Evolutionary conservation across 1,140 invertebrate species (phyloP), one percentile per base, ranked within the genome.

Genomic region (Chelonus insularis): DNA sequence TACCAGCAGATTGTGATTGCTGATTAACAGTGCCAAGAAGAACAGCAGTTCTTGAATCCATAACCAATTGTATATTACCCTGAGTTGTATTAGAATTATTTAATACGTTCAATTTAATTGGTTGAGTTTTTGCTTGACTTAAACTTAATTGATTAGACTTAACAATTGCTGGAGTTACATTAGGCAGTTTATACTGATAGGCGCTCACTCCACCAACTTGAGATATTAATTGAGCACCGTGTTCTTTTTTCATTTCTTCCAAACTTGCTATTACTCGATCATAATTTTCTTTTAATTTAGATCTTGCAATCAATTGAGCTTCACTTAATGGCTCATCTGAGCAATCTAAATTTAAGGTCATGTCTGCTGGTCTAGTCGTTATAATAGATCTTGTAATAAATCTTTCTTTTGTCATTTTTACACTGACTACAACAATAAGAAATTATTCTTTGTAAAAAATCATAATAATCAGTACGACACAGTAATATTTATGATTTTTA

Each of bases 281-380:
- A 56, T 64, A 73, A 63, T 79, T 68, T 50, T 78, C 73, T 82
- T 71, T 86, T 71, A 61, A 79, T 82, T 82, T 85, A 75, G 60
- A 83, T 82, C 59, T 85, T 82, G 25, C 80, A 74, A 47, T 73
- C 61, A 85, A 69, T 69, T 90, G 89, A 5, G 78, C 82, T 56
- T 87, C 84, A 4, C 84, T 87, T 0, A 90, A 73, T 41, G 88
- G 87, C 41, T 90, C 88, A 48, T 88, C 86, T 74, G 80, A 81
- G 64, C 87, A 88, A 51, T 89, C 88, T 66, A 90, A 76, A 63
- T 88, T 86, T 14, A 90, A 71, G 3, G 85, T 86, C 74, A 83
- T 80, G 0, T 78, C 67, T 37, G 62, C 5, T 21, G 77, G 72
- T 23, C 72, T 68, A 56, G 57, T 68, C 2, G 60, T 75, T 4